These are phyloP conservation scores for Ostrea edulis DNA, from an alignment of 1,140 invertebrate genomes.

Conservation along the genomic window DNA sequence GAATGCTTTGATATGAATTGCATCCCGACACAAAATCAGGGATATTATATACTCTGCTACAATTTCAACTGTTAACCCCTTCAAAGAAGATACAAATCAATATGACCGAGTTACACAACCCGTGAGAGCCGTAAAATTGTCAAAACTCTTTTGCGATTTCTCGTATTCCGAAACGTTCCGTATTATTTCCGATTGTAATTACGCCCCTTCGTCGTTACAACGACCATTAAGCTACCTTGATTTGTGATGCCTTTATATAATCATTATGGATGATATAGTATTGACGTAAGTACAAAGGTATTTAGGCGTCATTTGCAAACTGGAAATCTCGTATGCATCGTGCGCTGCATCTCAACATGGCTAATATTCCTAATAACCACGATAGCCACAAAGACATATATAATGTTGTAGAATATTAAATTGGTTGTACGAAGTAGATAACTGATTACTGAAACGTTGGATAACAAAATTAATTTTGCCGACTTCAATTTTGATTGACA, in stretches of 20 bases:
- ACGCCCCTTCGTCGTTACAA: not conserved
- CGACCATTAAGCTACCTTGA: not conserved
- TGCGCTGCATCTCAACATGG: no score
- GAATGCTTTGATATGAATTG: not conserved
- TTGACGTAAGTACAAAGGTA: not conserved
- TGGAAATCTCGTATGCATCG: not conserved
- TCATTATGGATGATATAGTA: not conserved
- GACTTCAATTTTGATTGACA: no score
- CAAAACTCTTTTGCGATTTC: not conserved
- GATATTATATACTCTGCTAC: not conserved
- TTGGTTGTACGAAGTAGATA: no score
- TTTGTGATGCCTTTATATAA: not conserved
- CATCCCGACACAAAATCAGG: not conserved
- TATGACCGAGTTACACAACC: not conserved
- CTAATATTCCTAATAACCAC: no score
- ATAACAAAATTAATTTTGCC: no score
- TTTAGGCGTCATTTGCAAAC: not conserved
- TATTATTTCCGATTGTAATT: constrained; percentile 19
- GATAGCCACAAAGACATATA: no score
- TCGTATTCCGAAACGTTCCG: not conserved
- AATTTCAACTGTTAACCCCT: not conserved
- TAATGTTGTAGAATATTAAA: no score
- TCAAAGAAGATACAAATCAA: not conserved
- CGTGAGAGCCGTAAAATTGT: not conserved
- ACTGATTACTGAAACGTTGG: no score